Base-by-base conservation (phyloP, 2,113 vertebrate genomes). In the Phocoena phocoena region DNA sequence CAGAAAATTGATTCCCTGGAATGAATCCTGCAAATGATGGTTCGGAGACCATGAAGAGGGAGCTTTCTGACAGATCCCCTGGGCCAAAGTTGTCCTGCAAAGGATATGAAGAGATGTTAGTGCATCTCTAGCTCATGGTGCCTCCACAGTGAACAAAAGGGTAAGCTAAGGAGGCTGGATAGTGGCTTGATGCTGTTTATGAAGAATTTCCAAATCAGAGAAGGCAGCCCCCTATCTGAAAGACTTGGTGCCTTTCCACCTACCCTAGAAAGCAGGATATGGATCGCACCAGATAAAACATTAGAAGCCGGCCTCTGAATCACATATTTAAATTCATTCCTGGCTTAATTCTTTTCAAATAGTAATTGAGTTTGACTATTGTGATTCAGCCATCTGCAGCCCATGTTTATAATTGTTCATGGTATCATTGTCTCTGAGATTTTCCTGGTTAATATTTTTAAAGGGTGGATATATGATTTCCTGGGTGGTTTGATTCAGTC, bases 391-490 rank as follows among this genome's bases (percentile, higher is more conserved):
- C 92, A 90, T 90, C 95, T 96, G 96, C 86, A 95, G 83, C 79
- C 71, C 15, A 2, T 93, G 67, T 93, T 96, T 98, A 87, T 96
- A 92, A 97, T 80, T 97, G 93, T 85, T 84, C 82, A 18, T 14
- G 33, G 77, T 97, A 83, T 95, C 95, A 96, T 88, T 93, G 95
- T 97, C 88, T 94, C 93, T 84, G 96, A 97, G 82, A 96, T 92
- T 94, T 92, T 96, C 93, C 53, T n/a, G 55, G 95, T 97, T 98
- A 97, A 93, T 94, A 93, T 92, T 97, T 93, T 95, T 93, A 96
- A 96, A 92, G 96, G 92, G 83, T 96, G 95, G 92, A 73, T 90
- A 88, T 96, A 87, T 97, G 96, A 97, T 96, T 97, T 98, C 96
- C 96, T 97, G 91, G 70, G 96, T 98, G 96, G 96, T 80, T 97